phyloP scores from a whole-genome alignment of 2,888 invertebrate species.

The Hanleya hanleyi region DNA sequence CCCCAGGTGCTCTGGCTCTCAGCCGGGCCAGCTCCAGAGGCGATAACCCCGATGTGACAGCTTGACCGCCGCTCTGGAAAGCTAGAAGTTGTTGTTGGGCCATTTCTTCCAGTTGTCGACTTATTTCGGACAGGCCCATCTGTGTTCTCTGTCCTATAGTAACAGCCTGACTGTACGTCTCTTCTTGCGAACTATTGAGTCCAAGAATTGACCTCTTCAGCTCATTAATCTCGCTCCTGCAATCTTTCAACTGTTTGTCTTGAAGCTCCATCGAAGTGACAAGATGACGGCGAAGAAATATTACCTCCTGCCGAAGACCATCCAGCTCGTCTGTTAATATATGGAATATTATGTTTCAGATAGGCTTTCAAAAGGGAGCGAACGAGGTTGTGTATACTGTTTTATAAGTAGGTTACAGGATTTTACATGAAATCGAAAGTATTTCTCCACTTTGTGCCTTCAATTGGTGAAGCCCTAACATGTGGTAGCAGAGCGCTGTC shows the following conservation, averaged over 20 bases:
- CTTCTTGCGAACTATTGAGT: background rate
- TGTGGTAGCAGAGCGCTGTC: too few relatives aligned
- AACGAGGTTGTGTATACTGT: too few relatives aligned
- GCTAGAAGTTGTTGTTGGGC: background rate
- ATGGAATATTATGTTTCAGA: too few relatives aligned
- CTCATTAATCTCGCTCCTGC: background rate
- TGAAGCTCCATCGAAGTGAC: background rate
- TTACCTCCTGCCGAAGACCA: slow-evolving; percentile 2
- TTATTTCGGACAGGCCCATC: background rate
- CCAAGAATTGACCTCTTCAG: background rate
- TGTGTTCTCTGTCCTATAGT: background rate
- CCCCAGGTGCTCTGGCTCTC: background rate
- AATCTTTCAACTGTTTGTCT: slow-evolving; percentile 3
- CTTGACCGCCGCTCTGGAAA: background rate
- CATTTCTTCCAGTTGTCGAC: background rate
- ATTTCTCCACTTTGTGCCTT: too few relatives aligned
- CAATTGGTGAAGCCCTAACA: too few relatives aligned
- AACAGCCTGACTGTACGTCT: background rate
- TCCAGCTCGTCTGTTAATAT: background rate
- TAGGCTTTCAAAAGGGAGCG: too few relatives aligned
- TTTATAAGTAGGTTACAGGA: too few relatives aligned
- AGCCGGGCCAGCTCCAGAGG: background rate
- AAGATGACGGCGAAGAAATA: background rate
- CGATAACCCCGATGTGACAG: background rate
- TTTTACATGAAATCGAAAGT: too few relatives aligned